phyloP scores from a whole-genome alignment of 53 echinoderm and acorn worm species.

The Astropecten irregularis region DNA sequence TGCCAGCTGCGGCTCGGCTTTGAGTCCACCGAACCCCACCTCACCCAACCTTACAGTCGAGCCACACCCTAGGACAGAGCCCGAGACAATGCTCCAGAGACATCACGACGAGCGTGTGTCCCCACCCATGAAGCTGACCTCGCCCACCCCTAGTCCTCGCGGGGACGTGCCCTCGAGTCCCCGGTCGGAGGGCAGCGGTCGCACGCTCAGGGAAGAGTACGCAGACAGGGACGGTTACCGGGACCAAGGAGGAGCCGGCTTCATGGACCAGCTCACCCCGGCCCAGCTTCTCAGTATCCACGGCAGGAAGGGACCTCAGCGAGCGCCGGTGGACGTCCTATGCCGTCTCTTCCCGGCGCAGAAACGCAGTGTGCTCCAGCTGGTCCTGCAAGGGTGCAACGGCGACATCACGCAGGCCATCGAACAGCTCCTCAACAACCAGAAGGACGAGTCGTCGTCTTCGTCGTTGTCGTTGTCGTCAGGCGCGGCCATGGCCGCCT shows the following conservation, averaged over 20 bases:
- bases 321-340: slow-evolving; percentile 85
- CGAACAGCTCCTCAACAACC: slow-evolving; percentile 92
- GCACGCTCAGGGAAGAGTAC: slow-evolving; percentile 37
- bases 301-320: slow-evolving; percentile 53
- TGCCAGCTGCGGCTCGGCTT: slow-evolving; percentile 51
- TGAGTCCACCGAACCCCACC: slow-evolving; percentile 74
- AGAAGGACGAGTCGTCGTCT: slow-evolving; percentile 48
- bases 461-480: neutral
- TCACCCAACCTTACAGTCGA: slow-evolving; percentile 20
- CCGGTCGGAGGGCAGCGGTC: slow-evolving; percentile 45
- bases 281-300: slow-evolving; percentile 23
- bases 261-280: slow-evolving; percentile 20
- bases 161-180: slow-evolving; percentile 42
- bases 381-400: slow-evolving; percentile 91
- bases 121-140: slow-evolving; percentile 67
- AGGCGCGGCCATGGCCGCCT: neutral
- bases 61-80: slow-evolving; percentile 35
- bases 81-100: slow-evolving; percentile 60
- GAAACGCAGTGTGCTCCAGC: slow-evolving; percentile 86
- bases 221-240: slow-evolving; percentile 14
- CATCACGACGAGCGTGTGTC: slow-evolving; percentile 68
- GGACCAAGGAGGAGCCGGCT: slow-evolving; percentile 6
- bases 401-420: slow-evolving; percentile 95
- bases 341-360: slow-evolving; percentile 87
- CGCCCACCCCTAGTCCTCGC: slow-evolving; percentile 64